Conservation (phyloP, 2,113 vertebrate species). For the Montifringilla adamsi region DNA sequence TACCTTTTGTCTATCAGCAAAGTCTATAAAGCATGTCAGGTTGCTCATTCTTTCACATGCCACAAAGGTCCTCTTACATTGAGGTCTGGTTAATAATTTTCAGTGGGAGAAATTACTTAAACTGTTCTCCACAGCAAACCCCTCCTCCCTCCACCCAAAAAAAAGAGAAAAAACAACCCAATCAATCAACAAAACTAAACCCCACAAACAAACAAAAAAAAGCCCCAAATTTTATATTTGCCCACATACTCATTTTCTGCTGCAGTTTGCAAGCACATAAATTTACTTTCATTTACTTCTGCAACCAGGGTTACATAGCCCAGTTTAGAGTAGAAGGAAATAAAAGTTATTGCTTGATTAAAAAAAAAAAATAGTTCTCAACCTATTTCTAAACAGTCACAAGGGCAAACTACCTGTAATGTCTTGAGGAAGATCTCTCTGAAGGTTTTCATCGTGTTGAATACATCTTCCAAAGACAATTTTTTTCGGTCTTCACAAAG, state of each 20-base stretch:
- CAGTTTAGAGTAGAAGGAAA: background rate
- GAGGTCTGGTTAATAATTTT: background rate
- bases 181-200: background rate
- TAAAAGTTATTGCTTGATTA: background rate
- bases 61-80: background rate
- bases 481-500: slow-evolving; percentile 85
- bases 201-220: background rate
- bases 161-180: too few species aligned
- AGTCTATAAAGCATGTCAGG: background rate
- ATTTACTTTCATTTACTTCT: background rate
- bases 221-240: background rate
- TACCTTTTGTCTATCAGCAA: background rate
- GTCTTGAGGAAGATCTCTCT: slow-evolving; percentile 83
- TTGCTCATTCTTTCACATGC: background rate
- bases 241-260: background rate
- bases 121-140: background rate
- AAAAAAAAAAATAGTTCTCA: background rate
- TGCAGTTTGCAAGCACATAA: background rate
- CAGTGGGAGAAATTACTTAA: background rate
- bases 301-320: background rate
- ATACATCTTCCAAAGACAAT: slow-evolving; percentile 86
- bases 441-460: slow-evolving; percentile 86
- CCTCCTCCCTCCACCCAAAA: accelerated
- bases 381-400: background rate
- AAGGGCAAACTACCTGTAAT: slow-evolving; percentile 82